phyloP scores from a whole-genome alignment of 1,140 invertebrate species.

The Ceratina calcarata region DNA sequence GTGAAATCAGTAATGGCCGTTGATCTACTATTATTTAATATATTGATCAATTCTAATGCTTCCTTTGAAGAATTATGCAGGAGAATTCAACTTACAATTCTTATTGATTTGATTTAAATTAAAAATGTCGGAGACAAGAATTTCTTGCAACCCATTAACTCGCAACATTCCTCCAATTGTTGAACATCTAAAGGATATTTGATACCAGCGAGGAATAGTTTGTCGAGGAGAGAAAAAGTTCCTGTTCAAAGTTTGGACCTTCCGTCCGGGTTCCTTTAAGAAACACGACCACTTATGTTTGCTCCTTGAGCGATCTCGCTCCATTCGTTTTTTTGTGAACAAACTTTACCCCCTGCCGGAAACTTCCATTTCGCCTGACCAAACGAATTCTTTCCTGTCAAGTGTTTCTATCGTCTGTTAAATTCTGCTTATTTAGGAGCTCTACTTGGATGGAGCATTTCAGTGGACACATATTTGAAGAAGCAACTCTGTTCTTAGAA shows the following conservation, averaged over 20 bases:
- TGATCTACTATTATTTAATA: too few species aligned
- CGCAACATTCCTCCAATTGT: not conserved
- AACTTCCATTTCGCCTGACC: not conserved
- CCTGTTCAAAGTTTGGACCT: not conserved
- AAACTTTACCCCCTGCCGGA: slow-evolving; percentile 15
- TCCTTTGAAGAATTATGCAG: too few species aligned
- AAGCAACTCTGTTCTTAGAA: too few species aligned
- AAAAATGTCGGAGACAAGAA: too few species aligned
- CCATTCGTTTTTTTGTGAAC: slow-evolving; percentile 12
- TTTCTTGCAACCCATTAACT: too few species aligned
- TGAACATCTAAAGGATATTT: not conserved
- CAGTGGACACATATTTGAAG: too few species aligned
- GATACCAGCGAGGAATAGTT: not conserved
- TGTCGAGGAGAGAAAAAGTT: not conserved
- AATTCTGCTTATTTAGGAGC: not conserved
- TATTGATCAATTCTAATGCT: too few species aligned
- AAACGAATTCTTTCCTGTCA: not conserved
- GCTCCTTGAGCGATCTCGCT: slow-evolving; percentile 15
- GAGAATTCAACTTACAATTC: too few species aligned
- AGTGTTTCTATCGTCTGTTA: too few species aligned
- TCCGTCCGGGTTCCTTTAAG: not conserved
- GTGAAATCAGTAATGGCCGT: too few species aligned
- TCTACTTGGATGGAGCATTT: not conserved
- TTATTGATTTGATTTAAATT: too few species aligned
- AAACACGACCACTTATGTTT: not conserved